Base-by-base conservation (phyloP, 2,113 vertebrate genomes). In the Gavialis gangeticus region DNA sequence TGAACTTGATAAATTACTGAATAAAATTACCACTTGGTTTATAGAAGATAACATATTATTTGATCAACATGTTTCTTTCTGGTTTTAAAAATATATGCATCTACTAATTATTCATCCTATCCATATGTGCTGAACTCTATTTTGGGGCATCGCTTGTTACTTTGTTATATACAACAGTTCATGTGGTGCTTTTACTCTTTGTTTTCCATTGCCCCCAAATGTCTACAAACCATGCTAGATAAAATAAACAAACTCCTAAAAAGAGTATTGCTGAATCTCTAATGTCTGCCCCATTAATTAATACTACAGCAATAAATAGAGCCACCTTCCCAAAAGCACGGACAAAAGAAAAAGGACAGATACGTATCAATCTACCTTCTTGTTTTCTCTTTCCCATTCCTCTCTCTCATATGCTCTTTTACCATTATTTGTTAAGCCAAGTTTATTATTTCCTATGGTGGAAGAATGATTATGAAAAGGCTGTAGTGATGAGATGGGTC, bases 261-360 rank as follows among this genome's bases (percentile, higher is more conserved):
- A 1, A 1, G 34, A 10, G 64, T 14, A 16, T n/a, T 37, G 19
- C 8, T 67, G 83, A 13, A 11, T 63, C 28, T 59, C 9, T 55
- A 13, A 0, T 57, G 10, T 56, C 59, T 81, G 80, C 19, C 55
- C 67, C 19, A 18, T 14, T 12, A 28, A 34, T 0, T 11, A 3
- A 19, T 37, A 9, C 37, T 63, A 34, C n/a, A 0, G 0, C 7
- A 12, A 54, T 1, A 0, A 0, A 75, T 56, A n/a, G 3, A 5
- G 2, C 2, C 11, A 10, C 64, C 66, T 79, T 69, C 67, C 79
- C 69, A 75, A 28, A 85, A n/a, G 56, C 12, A 34, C n/a, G 64
- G 28, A 59, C 13, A 18, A 59, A 59, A 59, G 58, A 59, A 59
- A 18, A 18, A 59, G 58, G 58, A n/a, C 64, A 67, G 27, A 18